Evolutionary conservation across 2,113 vertebrate species (phyloP).

Genomic region (Apodemus speciosus): DNA sequence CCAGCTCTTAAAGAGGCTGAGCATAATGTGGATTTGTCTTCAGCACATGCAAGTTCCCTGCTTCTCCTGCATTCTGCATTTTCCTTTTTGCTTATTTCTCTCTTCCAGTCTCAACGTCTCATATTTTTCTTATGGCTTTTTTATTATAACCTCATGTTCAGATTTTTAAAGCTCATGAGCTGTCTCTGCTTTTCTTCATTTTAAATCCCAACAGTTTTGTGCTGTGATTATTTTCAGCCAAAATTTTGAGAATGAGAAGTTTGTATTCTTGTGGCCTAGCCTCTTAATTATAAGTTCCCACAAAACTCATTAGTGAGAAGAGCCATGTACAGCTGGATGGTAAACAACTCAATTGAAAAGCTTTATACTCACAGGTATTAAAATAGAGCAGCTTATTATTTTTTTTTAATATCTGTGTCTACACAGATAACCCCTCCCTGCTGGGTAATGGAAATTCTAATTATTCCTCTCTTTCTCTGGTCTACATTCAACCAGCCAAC

Average conservation of each 20-base stretch:
- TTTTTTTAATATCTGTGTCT: conserved; percentile 11
- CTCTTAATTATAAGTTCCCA: conserved; percentile 33
- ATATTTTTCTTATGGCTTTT: background rate
- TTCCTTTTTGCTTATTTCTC: background rate
- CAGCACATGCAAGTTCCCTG: background rate
- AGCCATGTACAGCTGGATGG: background rate
- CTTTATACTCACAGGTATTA: conserved; percentile 36
- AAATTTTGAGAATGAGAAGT: conserved; percentile 16
- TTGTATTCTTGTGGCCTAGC: background rate
- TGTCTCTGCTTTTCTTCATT: conserved; percentile 27
- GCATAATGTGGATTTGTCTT: background rate
- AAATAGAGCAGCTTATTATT: conserved; percentile 6
- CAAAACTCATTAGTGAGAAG: conserved; percentile 34
- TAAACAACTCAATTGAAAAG: conserved; percentile 28
- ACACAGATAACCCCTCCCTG: background rate
- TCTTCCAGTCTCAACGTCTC: background rate
- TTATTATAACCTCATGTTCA: conserved; percentile 9
- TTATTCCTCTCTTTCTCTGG: conserved; percentile 34
- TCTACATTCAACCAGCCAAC: background rate
- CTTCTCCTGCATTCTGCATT: background rate
- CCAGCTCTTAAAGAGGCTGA: background rate
- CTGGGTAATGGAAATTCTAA: background rate
- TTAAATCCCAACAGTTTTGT: background rate
- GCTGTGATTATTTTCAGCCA: conserved; percentile 6
- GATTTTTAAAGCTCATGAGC: conserved; percentile 12